Evolutionary conservation across 2,797 vertebrate genomes (phyloP).

Genomic region (Xenentodon cancila): DNA sequence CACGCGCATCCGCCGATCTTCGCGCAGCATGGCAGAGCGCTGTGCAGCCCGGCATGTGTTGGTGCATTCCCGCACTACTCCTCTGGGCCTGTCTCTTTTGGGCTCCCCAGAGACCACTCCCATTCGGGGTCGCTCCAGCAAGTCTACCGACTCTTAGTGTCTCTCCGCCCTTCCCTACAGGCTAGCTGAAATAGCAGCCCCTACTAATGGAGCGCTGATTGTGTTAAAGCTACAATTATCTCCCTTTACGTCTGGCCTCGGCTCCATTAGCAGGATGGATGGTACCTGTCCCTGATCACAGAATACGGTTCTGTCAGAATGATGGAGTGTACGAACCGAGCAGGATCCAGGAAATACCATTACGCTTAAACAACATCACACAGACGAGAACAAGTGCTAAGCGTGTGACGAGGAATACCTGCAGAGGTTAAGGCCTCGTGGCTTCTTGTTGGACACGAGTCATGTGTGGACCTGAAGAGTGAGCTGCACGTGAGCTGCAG

Average conservation of each 20-base stretch:
- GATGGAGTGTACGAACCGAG: conserved; percentile 50
- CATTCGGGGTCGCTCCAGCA: conserved; percentile 40
- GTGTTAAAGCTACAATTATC: conserved; percentile 76
- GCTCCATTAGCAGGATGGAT: conserved; percentile 74
- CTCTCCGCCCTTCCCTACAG: conserved; percentile 42
- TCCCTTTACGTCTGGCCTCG: conserved; percentile 66
- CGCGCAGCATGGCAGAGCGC: conserved; percentile 35
- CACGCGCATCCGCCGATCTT: conserved; percentile 39
- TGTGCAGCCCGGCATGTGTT: conserved; percentile 1
- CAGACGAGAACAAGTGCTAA: conserved; percentile 28
- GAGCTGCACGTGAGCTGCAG: conserved; percentile 1
- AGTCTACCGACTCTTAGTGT: conserved; percentile 42
- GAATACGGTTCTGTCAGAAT: conserved; percentile 63
- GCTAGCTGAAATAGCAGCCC: conserved; percentile 53
- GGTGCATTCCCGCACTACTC: conserved; percentile 31
- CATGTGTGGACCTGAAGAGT: conserved; percentile 19
- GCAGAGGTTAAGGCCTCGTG: conserved; percentile 23
- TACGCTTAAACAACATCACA: no score
- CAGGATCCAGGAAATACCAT: conserved; percentile 63
- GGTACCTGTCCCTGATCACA: conserved; percentile 52
- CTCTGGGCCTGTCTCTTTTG: conserved; percentile 30
- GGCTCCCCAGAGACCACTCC: conserved; percentile 31
- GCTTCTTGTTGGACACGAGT: conserved; percentile 19
- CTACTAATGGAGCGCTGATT: conserved; percentile 74
- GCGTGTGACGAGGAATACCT: conserved; percentile 26